These are phyloP conservation scores for Nomada goodeniana DNA, from an alignment of 2,888 invertebrate species.

Conservation along the genomic window DNA sequence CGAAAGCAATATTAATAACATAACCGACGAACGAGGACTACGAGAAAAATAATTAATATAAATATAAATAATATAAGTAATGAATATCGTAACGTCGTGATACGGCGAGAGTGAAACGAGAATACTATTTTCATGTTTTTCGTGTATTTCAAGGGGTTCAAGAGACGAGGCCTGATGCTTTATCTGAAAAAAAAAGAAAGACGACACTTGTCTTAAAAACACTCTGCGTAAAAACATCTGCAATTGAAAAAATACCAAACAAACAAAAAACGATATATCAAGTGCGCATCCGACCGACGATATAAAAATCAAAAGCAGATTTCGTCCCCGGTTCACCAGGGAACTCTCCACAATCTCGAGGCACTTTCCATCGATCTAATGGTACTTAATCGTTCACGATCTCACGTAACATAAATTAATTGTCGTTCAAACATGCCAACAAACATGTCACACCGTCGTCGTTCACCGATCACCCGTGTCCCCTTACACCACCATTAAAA, in stretches of 20 bases:
- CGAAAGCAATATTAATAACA: conserved; percentile 11
- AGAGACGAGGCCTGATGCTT: no score
- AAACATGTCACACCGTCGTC: neutral
- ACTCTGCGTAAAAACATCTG: no score
- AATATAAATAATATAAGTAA: neutral
- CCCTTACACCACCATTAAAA: neutral
- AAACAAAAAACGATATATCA: no score
- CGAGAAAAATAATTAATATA: neutral
- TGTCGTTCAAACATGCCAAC: neutral
- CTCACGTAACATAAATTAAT: conserved; percentile 2
- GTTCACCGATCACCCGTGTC: neutral
- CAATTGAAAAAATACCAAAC: no score
- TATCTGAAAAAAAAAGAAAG: no score
- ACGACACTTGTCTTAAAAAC: no score
- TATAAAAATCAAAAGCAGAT: neutral
- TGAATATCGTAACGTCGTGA: neutral
- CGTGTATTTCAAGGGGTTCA: no score
- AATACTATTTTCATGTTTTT: no score
- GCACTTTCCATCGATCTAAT: neutral
- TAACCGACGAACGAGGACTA: neutral
- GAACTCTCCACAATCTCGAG: neutral
- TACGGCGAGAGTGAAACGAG: no score
- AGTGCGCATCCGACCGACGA: neutral
- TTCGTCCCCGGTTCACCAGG: neutral
- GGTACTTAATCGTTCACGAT: conserved; percentile 6